Evolutionary conservation across 1,140 invertebrate genomes (phyloP), one percentile per base, ranked within the genome.

Genomic region (Wasmannia auropunctata): DNA sequence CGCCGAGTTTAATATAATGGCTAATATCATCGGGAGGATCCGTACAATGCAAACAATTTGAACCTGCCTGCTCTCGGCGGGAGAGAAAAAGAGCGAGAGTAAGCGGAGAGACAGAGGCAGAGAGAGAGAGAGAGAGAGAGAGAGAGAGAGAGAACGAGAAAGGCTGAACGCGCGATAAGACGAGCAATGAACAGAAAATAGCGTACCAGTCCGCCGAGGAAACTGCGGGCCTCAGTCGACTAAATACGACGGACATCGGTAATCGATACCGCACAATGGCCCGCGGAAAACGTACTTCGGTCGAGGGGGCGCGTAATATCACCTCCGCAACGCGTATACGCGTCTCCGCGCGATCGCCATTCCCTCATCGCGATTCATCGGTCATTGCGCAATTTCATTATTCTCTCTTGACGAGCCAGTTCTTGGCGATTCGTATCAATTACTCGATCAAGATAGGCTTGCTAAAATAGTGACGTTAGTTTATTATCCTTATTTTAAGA

Each of bases 31-130:
- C 89, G 90, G 88, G 62, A 69, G 89, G 89, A 92, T 92, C 89
- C 88, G 89, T 84, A 92, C 91, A 92, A 92, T 92, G 90, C 92
- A 92, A 92, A 92, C 92, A 92, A 92, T 92, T 92, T 90, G 87
- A 92, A 91, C 88, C 86, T 89, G 77, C 46, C 34, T 58, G 62
- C 51, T 37, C 67, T 28, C 49, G 3, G 74, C 65, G 37, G 25
- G 6, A 34, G 46, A 46, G 51, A 75, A 40, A 58, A 16, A 58
- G 49, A 10, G 28, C 69, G 74, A 46, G 54, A n/a, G n/a, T n/a
- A n/a, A n/a, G n/a, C n/a, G n/a, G n/a, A n/a, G n/a, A n/a, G n/a
- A n/a, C n/a, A n/a, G n/a, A n/a, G n/a, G n/a, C n/a, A 10, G 25
- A n/a, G 19, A 28, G 19, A 3, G 25, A 60, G n/a, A 63, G 19